Evolutionary conservation across 2,797 vertebrate genomes (phyloP), one percentile per base, ranked within the genome.

Genomic region (Pantherophis vulpinus): DNA sequence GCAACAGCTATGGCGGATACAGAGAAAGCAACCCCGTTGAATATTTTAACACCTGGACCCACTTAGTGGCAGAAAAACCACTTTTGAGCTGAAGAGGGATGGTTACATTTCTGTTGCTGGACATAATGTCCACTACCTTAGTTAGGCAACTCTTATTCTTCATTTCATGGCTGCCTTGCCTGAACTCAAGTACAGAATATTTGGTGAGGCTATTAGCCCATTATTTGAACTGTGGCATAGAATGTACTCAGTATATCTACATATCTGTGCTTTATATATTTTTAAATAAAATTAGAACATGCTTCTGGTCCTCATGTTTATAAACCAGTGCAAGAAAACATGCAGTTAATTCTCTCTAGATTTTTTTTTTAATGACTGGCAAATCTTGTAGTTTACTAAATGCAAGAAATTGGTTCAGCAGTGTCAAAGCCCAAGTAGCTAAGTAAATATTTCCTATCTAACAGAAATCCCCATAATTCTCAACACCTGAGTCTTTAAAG

Each of bases 21-120:
- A 54, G 91, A 95, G 90, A 95, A 96, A 96, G 55, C 87, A 90
- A 96, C 95, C 95, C 96, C 95, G 86, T 96, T 97, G 96, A 97
- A 96, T 97, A 97, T 97, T 98, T 97, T 96, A 97, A 96, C 96
- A 96, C 95, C 95, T 96, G 97, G 97, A 97, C 93, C 95, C 96
- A 97, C 96, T 98, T 97, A 97, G 96, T 95, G 96, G 97, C 83
- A 95, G 95, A 94, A 93, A 96, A 97, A 96, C 86, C 93, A 94
- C 94, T 96, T 96, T 89, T 86, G 87, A 91, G 91, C 70, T 91
- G 63, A 5, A 92, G 90, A 86, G 79, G 59, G 63, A 94, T 93
- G 91, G 94, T 91, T 93, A 79, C 59, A 92, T 95, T 95, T 93
- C 79, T 90, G 70, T 14, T 89, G 74, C 87, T 90, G 87, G 87